These are phyloP conservation scores for Ormyrus labotus DNA, from an alignment of 2,888 invertebrate species.

Conservation along the genomic window DNA sequence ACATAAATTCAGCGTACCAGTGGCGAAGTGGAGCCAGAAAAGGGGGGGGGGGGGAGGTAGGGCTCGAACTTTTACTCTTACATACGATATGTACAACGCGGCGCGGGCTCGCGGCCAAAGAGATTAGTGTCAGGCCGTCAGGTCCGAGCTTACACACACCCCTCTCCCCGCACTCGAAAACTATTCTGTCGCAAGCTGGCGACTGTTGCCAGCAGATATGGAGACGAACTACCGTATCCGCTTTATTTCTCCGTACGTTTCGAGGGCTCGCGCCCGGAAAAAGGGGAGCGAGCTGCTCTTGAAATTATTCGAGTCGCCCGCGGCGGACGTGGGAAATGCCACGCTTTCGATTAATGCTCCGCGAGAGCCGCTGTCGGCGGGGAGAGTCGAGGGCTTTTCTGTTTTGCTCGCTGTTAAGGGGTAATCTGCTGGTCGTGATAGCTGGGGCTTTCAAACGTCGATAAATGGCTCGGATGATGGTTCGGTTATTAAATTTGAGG, in stretches of 20 bases:
- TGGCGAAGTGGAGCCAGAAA: too few relatives aligned
- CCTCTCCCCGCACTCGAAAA: slow-evolving; percentile 5
- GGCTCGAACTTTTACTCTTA: slow-evolving; percentile 29
- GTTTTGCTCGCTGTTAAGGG: too few relatives aligned
- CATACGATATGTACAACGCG: slow-evolving; percentile 19
- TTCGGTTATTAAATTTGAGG: too few relatives aligned
- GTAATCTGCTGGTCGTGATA: too few relatives aligned
- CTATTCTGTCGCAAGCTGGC: slow-evolving; percentile 49
- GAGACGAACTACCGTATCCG: slow-evolving; percentile 32
- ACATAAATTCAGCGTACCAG: too few relatives aligned
- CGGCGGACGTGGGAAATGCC: too few relatives aligned
- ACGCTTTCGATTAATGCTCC: too few relatives aligned
- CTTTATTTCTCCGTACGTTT: slow-evolving; percentile 22
- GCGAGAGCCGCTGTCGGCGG: too few relatives aligned
- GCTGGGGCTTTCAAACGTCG: too few relatives aligned
- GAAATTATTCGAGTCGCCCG: background rate
- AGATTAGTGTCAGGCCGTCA: slow-evolving; percentile 64
- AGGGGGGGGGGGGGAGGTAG: too few relatives aligned
- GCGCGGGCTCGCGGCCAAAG: slow-evolving; percentile 63
- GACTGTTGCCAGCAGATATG: slow-evolving; percentile 55
- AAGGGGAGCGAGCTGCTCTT: background rate
- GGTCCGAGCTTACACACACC: background rate
- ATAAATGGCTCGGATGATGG: too few relatives aligned
- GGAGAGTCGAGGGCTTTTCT: too few relatives aligned
- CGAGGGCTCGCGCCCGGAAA: background rate